Evolutionary conservation across 2,113 vertebrate species (phyloP).

Genomic region (Neotragus pygmaeus): DNA sequence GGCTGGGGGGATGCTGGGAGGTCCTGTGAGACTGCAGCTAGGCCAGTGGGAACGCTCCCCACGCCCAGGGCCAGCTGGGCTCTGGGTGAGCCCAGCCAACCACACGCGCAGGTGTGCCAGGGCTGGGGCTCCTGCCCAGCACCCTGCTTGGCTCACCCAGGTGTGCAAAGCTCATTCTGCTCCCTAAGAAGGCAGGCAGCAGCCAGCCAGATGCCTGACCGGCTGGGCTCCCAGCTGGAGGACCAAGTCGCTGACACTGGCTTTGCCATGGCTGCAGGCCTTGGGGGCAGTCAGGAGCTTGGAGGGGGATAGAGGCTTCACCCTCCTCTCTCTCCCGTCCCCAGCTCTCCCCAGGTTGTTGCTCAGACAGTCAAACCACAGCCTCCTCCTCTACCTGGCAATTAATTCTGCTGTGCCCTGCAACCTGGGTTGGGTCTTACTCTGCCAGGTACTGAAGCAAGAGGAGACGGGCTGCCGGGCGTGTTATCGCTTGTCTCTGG

Average conservation of each 20-base stretch:
- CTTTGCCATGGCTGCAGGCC: neutral
- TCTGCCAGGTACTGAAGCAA: constrained; percentile 77
- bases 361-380: constrained; percentile 37
- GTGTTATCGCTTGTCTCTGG: constrained; percentile 79
- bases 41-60: neutral
- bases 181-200: neutral
- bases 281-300: neutral
- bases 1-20: rapidly evolving
- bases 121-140: neutral
- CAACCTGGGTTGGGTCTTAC: constrained; percentile 78
- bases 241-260: neutral
- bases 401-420: constrained; percentile 75
- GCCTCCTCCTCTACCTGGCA: constrained; percentile 72
- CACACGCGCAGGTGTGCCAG: neutral
- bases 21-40: neutral
- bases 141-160: too few species aligned
- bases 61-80: neutral
- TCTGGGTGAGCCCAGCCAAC: neutral
- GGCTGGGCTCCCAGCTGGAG: neutral
- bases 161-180: neutral
- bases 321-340: neutral
- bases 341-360: constrained; percentile 45
- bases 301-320: neutral
- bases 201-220: neutral
- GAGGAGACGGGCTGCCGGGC: constrained; percentile 74